Evolutionary conservation across 2,888 invertebrate species (phyloP), one percentile per base, ranked within the genome.

Genomic region (Hypena proboscidalis): DNA sequence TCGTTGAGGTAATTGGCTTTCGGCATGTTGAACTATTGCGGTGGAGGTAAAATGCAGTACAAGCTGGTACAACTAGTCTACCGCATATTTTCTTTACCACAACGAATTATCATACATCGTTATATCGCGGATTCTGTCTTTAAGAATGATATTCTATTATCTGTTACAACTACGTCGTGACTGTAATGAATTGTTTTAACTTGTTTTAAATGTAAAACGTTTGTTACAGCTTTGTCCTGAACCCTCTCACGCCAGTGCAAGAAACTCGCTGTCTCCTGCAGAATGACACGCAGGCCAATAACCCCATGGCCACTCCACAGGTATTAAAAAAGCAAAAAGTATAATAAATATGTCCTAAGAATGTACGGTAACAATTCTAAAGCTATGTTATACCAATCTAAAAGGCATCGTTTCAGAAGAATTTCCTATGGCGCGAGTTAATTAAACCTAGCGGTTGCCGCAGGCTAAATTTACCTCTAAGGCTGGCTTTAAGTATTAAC

Each of bases 221-320:
- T 85, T 83, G 76, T 92, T 89, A 34, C 90, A 97, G 97, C 88
- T 98, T 98, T 84, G 97, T 98, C 22, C 93, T 97, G 50, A 98
- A 98, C 82, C 98, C 98, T 4, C 83, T 98, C 74, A 97, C 97
- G 49, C 97, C 98, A 1, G 95, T 96, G 41, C 98, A 97, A 88
- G 97, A 97, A 83, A 97, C 97, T 4, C 92, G 97, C 48, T 97
- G 97, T 78, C 94, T 97, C 77, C 92, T 98, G 67, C 97, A 97
- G 84, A 98, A 98, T 84, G 97, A 97, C 80, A 97, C 98, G 0
- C 95, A 96, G 59, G 97, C 97, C 34, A 95, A 95, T 74, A 97
- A 97, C 81, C 97, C 97, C 0, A 94, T 95, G 63, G 96, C 96
- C 5, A 93, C 94, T 36, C 96, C 97, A 1, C 95, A 95, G 90